A percentile compares a stretch with the other conserved stretches of the same genome.
Evolutionary conservation across 64 coral and sea anemone genomes (phyloP).

Genomic region (Trachythela sp.): DNA sequence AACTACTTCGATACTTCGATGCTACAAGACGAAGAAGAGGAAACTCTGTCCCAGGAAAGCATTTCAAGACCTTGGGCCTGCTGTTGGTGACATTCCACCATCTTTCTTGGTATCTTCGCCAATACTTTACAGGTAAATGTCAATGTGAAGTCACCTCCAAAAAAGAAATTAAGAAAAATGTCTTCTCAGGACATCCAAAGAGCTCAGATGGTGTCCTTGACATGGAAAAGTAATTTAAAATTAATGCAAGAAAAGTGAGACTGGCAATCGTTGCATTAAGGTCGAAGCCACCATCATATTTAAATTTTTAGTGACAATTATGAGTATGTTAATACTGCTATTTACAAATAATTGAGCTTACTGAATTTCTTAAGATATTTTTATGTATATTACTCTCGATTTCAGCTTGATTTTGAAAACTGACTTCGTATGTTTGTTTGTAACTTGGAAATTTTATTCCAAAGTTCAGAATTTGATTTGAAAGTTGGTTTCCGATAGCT

Average conservation of each 20-base stretch:
- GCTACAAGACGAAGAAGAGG: background rate
- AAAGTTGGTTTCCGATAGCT: no score
- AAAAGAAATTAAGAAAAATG: background rate
- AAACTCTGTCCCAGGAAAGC: background rate
- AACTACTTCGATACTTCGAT: background rate
- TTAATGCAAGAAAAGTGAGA: background rate
- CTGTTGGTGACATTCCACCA: background rate
- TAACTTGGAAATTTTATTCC: no score
- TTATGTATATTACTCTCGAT: no score
- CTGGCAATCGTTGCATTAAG: background rate
- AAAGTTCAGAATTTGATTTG: no score
- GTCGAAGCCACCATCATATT: background rate
- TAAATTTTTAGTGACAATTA: background rate
- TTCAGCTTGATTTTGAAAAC: no score
- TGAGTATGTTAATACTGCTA: no score
- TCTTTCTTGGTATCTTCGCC: background rate
- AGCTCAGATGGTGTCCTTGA: background rate
- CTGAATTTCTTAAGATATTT: no score
- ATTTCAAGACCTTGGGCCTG: background rate
- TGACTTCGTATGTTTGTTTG: no score
- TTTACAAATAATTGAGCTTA: no score
- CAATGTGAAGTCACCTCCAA: background rate
- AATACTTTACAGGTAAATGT: background rate
- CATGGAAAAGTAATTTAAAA: background rate
- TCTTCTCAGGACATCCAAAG: background rate